A percentile compares a stretch with the other conserved stretches of the same genome.
These are phyloP conservation scores for Cathartes aura DNA, from an alignment of 2,113 vertebrate genomes.

Conservation along the genomic window DNA sequence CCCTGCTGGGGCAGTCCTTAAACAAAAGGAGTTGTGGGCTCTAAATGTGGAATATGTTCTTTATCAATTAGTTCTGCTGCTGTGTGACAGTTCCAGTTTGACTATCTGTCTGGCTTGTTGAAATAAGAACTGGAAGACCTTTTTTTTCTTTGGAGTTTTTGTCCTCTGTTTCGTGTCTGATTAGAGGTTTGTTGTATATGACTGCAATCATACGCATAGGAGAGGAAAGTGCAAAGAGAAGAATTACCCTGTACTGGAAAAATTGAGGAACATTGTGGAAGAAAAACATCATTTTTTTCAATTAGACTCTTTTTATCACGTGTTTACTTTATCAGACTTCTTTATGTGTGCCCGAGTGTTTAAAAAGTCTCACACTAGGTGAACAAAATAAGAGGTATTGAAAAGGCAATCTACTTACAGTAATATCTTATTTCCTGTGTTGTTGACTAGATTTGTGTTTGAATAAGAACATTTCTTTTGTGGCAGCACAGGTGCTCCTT, in stretches of 20 bases:
- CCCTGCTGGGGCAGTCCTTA: background rate
- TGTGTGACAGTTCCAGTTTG: background rate
- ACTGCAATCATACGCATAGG: background rate
- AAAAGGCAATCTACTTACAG: background rate
- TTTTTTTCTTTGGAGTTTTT: background rate
- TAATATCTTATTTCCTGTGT: slow-evolving; percentile 29
- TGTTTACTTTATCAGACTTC: background rate
- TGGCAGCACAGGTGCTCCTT: slow-evolving; percentile 27
- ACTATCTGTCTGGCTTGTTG: background rate
- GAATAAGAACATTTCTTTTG: slow-evolving; percentile 46
- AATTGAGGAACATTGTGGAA: background rate
- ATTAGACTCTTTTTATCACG: background rate
- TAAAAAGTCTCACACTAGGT: slow-evolving; percentile 1
- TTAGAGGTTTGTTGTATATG: background rate
- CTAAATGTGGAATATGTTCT: background rate
- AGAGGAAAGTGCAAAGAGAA: background rate
- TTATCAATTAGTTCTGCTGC: background rate
- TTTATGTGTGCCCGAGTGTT: background rate
- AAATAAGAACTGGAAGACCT: background rate
- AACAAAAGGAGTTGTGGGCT: background rate
- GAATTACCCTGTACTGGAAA: background rate
- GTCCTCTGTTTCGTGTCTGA: background rate
- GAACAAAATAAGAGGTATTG: background rate
- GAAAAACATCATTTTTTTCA: slow-evolving; percentile 5
- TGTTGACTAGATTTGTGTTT: slow-evolving; percentile 21